Evolutionary conservation across 2,797 vertebrate genomes (phyloP), one percentile per base, ranked within the genome.

Genomic region (Karalla daura): DNA sequence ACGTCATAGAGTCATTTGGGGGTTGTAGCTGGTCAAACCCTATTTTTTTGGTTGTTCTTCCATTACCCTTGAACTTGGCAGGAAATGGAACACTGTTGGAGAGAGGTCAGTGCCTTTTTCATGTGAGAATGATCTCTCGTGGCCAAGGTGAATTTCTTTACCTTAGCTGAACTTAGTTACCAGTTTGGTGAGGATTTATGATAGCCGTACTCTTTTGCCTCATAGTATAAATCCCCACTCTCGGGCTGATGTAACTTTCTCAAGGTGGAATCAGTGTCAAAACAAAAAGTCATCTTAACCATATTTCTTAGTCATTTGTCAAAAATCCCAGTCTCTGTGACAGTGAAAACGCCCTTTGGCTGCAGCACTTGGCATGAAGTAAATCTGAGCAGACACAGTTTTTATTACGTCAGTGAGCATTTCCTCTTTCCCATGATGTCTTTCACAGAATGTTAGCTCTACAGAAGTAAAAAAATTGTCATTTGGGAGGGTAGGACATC

Each of bases 401-500:
- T 49, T 24, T 49, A 50, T 60, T 56, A 53, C 39, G 36, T 44
- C 12, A 52, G 28, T 30, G 27, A 43, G 28, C 36, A 51, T 69
- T 56, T 65, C 17, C 14, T 24, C 70, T 59, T 66, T 37, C 24
- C 39, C 0, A 3, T 0, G 2, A 53, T 63, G 67, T 68, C 67
- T 65, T 69, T 77, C 61, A 80, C 60, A 68, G 64, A 43, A 62
- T 63, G 43, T 83, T 70, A 58, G 27, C 1, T 13, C 35, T 18
- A 20, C 37, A 63, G 12, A 47, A 59, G 63, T 74, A 59, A 49
- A 75, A 49, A 75, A 68, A 72, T 45, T 40, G 56, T 60, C 49
- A 75, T 83, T 68, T 63, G 15, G 35, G 51, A 67, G 66, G 43
- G 36, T 40, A 74, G 62, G 62, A 51, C 46, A 71, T 74, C 32